phyloP scores from a whole-genome alignment of 2,888 invertebrate genomes.

The Rhamphomyia laevipes region DNA sequence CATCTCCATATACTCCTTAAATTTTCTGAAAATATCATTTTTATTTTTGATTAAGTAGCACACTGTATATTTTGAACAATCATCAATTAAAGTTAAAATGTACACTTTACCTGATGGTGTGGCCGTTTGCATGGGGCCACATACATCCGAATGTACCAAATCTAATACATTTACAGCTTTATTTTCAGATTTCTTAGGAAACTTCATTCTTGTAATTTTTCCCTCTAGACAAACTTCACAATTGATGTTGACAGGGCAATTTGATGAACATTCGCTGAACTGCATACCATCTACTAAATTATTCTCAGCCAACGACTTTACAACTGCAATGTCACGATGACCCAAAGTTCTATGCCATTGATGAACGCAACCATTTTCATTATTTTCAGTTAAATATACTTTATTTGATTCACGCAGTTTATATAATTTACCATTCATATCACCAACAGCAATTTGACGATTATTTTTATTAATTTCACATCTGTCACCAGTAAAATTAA shows the following conservation, averaged over 20 bases:
- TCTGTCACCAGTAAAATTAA: no score
- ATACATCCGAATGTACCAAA: constrained; percentile 22
- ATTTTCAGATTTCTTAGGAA: constrained; percentile 17
- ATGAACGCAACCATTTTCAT: neutral
- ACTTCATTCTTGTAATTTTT: no score
- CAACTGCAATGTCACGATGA: neutral
- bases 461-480: no score
- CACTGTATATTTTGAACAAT: constrained; percentile 20
- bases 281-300: no score
- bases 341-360: neutral
- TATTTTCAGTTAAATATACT: neutral
- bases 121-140: no score
- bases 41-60: constrained; percentile 19
- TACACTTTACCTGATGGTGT: constrained; percentile 19
- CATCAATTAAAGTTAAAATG: constrained; percentile 24
- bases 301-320: neutral
- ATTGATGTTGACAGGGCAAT: no score
- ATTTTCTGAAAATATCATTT: constrained; percentile 16
- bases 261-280: no score
- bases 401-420: no score
- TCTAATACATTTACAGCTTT: constrained; percentile 14
- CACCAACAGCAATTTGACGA: no score
- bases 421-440: no score
- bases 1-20: no score
- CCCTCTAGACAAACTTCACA: no score